Conservation (phyloP, 2,888 invertebrate genomes). For the Desoria tigrina region DNA sequence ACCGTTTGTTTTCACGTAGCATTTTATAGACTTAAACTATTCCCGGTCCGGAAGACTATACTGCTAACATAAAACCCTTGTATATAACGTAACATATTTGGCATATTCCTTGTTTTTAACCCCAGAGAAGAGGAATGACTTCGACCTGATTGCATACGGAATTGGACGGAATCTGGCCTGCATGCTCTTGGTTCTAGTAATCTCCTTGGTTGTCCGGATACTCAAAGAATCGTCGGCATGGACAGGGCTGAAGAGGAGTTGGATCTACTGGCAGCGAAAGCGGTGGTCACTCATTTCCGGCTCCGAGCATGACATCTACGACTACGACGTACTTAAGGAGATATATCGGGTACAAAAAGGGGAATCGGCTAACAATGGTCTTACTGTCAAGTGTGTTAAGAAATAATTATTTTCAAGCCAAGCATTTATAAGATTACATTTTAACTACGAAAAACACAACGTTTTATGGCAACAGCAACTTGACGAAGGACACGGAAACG, state of each 20-base stretch:
- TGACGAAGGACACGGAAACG: constrained; percentile 24
- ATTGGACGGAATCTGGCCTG: constrained; percentile 25
- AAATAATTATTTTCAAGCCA: too few species aligned
- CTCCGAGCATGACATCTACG: constrained; percentile 28
- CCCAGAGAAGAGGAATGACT: constrained; percentile 11
- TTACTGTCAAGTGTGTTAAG: too few species aligned
- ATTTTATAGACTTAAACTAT: too few species aligned
- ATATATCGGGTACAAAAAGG: constrained; percentile 2
- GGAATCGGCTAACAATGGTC: constrained; percentile 1
- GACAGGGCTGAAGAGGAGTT: constrained; percentile 4
- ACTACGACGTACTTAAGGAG: constrained; percentile 32
- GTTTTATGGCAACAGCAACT: too few species aligned
- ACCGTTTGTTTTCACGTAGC: too few species aligned
- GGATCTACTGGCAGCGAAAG: background rate
- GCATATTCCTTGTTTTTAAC: too few species aligned
- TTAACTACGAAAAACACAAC: too few species aligned
- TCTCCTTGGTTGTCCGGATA: constrained; percentile 20
- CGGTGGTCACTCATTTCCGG: constrained; percentile 1
- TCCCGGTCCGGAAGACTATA: too few species aligned
- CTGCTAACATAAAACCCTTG: too few species aligned
- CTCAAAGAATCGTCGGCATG: constrained; percentile 23
- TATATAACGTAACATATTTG: too few species aligned
- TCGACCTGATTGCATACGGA: constrained; percentile 25
- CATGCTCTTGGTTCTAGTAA: background rate
- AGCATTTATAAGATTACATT: too few species aligned